phyloP scores from a whole-genome alignment of 2,113 vertebrate species.

The Phrynocephalus versicolor region DNA sequence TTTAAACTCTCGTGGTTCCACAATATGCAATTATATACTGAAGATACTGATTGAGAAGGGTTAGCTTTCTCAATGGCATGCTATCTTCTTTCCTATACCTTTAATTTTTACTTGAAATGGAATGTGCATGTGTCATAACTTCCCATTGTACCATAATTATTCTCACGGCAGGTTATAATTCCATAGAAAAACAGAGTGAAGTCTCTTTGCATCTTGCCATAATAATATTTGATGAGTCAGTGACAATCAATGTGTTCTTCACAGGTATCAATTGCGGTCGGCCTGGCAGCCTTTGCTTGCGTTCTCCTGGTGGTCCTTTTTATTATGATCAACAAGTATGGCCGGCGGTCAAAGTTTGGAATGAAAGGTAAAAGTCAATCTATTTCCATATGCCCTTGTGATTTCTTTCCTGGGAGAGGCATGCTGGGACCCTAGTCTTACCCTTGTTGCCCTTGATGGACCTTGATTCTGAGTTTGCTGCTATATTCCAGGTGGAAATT shows the following conservation, averaged over 20 bases:
- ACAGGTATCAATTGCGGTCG: constrained; percentile 94
- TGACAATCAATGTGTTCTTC: constrained; percentile 26
- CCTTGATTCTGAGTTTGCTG: not conserved
- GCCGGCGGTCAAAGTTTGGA: constrained; percentile 94
- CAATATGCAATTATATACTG: too few species aligned
- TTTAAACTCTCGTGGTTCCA: too few species aligned
- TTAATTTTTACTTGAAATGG: not conserved
- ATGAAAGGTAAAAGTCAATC: constrained; percentile 89
- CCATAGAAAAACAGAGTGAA: not conserved
- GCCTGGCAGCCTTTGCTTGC: constrained; percentile 94
- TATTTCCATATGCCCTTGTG: constrained; percentile 13
- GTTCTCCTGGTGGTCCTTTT: constrained; percentile 93
- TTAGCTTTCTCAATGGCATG: too few species aligned
- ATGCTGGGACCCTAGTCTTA: not conserved
- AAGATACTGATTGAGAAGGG: too few species aligned
- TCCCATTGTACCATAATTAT: not conserved
- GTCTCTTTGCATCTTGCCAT: not conserved
- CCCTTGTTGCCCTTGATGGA: not conserved
- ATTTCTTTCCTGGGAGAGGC: not conserved
- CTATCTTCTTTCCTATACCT: not conserved
- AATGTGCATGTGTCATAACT: not conserved
- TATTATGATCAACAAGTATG: constrained; percentile 98
- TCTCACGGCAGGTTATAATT: too few species aligned
- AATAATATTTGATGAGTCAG: not conserved
- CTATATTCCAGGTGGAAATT: not conserved